Percentiles rank a stretch among this genome's conserved stretches.
Conservation (phyloP, 2,113 vertebrate species). For the Campylomormyrus numenius region DNA sequence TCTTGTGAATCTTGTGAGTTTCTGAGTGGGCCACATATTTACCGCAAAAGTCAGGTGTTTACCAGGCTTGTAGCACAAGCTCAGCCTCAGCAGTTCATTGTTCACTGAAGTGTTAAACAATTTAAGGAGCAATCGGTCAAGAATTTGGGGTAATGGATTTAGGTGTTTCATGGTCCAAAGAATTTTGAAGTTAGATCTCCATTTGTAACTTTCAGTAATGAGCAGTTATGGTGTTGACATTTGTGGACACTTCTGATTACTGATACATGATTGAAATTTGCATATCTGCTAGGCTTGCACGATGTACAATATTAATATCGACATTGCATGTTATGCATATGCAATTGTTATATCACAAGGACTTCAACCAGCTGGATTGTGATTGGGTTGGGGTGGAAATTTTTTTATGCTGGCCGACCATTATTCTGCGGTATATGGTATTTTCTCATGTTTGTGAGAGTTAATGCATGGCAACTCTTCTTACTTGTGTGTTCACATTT, state of each 20-base stretch:
- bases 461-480: neutral
- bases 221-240: neutral
- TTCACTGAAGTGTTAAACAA: neutral
- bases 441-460: neutral
- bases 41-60: neutral
- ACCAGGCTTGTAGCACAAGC: neutral
- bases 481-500: neutral
- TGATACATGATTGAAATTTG: neutral
- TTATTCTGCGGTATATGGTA: neutral
- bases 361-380: neutral
- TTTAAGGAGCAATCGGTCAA: neutral
- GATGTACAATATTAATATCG: neutral
- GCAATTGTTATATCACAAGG: neutral
- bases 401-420: neutral
- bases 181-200: neutral
- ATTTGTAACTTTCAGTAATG: neutral
- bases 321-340: neutral
- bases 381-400: neutral
- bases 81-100: neutral
- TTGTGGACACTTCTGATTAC: neutral
- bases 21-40: neutral
- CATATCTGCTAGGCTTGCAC: neutral
- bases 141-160: neutral
- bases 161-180: neutral
- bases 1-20: neutral